Conservation (phyloP, 2,113 vertebrate genomes). For the Sminthopsis crassicaudata region DNA sequence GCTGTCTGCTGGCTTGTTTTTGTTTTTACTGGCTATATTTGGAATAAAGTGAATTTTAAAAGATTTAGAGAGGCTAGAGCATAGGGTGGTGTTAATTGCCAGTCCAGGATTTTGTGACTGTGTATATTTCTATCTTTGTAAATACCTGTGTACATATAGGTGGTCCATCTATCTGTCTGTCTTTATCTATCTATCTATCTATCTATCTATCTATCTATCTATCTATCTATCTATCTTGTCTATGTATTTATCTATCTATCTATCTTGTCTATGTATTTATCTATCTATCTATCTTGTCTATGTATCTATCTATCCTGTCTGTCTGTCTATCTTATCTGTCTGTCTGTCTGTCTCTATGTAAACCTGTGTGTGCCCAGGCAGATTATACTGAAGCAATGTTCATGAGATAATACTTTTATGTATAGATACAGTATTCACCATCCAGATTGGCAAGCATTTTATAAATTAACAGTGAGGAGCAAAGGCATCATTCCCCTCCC, state of each 20-base stretch:
- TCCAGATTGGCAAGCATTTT: conserved; percentile 56
- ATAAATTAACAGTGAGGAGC: conserved; percentile 51
- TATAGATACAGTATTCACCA: conserved; percentile 46
- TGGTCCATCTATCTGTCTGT: not conserved
- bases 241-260: too few relatives aligned
- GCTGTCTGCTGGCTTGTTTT: conserved; percentile 51
- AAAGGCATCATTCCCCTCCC: conserved; percentile 50
- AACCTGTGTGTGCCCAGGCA: conserved; percentile 45
- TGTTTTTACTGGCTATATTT: conserved; percentile 61
- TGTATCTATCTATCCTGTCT: too few relatives aligned
- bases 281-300: too few relatives aligned
- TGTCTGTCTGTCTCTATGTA: conserved; percentile 45
- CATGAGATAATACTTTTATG: conserved; percentile 65
- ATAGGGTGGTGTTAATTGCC: conserved; percentile 54
- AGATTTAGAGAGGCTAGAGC: conserved; percentile 66
- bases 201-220: not conserved
- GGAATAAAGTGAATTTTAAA: conserved; percentile 77
- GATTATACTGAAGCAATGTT: conserved; percentile 59
- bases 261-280: too few relatives aligned
- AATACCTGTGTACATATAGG: conserved; percentile 47
- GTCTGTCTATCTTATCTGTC: not conserved
- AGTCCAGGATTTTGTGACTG: conserved; percentile 42
- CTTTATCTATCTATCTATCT: too few relatives aligned
- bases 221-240: too few relatives aligned
- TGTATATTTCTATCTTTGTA: conserved; percentile 47